Conservation (phyloP, 1,140 invertebrate species). For the Homalodisca vitripennis region DNA sequence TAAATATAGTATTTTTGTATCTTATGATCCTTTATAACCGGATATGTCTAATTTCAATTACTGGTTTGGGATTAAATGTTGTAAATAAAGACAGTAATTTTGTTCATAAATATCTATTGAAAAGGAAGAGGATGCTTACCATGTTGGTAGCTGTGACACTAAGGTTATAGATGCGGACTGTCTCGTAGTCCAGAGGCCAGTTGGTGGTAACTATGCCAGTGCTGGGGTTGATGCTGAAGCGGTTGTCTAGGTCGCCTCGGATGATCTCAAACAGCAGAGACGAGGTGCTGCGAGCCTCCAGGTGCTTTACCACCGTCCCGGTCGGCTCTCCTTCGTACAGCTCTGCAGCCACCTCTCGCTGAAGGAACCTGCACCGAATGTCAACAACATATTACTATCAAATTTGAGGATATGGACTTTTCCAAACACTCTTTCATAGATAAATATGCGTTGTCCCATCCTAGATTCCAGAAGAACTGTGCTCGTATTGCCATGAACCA, state of each 20-base stretch:
- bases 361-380: conserved; percentile 57
- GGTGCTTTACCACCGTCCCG: conserved; percentile 73
- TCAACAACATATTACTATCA: too few species aligned
- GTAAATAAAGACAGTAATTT: too few species aligned
- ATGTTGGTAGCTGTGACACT: conserved; percentile 83
- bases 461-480: too few species aligned
- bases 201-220: conserved; percentile 77
- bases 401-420: too few species aligned
- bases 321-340: conserved; percentile 80
- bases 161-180: conserved; percentile 74
- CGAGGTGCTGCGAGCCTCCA: conserved; percentile 76
- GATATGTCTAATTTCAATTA: too few species aligned
- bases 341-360: conserved; percentile 67
- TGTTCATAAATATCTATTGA: too few species aligned
- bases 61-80: too few species aligned
- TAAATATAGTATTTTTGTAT: too few species aligned
- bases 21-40: too few species aligned
- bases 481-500: too few species aligned
- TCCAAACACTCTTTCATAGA: too few species aligned
- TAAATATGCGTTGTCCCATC: too few species aligned
- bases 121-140: conserved; percentile 57
- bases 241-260: conserved; percentile 69
- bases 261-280: conserved; percentile 80
- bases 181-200: conserved; percentile 76
- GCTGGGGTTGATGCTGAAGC: conserved; percentile 80